phyloP scores from a whole-genome alignment of 2,888 invertebrate species.

The Gortyna flavago region DNA sequence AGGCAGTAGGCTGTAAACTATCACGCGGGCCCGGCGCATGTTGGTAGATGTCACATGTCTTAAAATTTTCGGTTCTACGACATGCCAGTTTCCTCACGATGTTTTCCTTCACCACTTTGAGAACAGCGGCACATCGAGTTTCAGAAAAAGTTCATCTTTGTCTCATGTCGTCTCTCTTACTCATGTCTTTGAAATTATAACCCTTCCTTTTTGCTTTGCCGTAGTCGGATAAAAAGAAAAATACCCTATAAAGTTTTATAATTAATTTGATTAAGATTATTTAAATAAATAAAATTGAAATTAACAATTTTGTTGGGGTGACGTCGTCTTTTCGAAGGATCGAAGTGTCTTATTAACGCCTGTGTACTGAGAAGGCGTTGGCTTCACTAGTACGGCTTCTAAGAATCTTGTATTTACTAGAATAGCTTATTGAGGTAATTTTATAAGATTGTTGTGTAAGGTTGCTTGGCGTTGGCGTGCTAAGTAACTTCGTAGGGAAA shows the following conservation, averaged over 20 bases:
- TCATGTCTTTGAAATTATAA: too few relatives aligned
- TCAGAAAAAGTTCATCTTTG: too few relatives aligned
- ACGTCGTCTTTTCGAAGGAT: neutral
- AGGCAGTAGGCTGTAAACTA: too few relatives aligned
- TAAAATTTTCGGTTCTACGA: neutral
- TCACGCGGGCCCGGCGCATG: too few relatives aligned
- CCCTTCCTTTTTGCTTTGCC: too few relatives aligned
- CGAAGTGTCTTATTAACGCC: slow-evolving; percentile 1
- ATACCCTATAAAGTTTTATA: too few relatives aligned
- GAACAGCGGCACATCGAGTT: too few relatives aligned
- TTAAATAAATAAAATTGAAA: too few relatives aligned
- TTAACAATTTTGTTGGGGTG: too few relatives aligned
- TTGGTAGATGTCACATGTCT: neutral
- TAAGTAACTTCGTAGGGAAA: slow-evolving; percentile 1
- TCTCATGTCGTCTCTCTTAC: too few relatives aligned
- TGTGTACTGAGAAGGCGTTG: slow-evolving; percentile 13
- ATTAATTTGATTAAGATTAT: too few relatives aligned
- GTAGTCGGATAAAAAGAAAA: too few relatives aligned
- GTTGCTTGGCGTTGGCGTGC: neutral
- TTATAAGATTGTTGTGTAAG: slow-evolving; percentile 31
- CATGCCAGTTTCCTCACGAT: neutral
- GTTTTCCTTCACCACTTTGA: neutral
- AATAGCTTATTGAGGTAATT: slow-evolving; percentile 30
- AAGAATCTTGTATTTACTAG: slow-evolving; percentile 23
- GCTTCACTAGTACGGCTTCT: slow-evolving; percentile 44